Conservation (phyloP, 2,888 invertebrate genomes). For the Chrysolina americana region DNA sequence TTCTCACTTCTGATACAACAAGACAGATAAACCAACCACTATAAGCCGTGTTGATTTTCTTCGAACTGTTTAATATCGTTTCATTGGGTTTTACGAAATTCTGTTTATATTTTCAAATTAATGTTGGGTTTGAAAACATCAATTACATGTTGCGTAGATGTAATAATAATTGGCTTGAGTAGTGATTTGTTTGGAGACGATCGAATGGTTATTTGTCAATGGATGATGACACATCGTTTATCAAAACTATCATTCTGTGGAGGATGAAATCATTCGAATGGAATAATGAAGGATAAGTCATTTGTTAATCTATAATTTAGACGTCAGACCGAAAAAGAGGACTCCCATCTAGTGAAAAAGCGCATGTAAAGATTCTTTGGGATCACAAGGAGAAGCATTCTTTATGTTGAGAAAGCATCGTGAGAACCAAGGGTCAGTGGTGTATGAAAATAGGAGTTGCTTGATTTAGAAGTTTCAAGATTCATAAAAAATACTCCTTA, state of each 20-base stretch:
- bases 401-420: too few species aligned
- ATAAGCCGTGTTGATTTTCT: slow-evolving; percentile 22
- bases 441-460: too few species aligned
- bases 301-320: not conserved
- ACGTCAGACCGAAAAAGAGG: not conserved
- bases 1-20: slow-evolving; percentile 6
- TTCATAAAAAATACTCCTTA: too few species aligned
- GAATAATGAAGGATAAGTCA: not conserved
- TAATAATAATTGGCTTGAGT: slow-evolving; percentile 37
- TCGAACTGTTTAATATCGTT: slow-evolving; percentile 35
- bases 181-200: slow-evolving; percentile 36
- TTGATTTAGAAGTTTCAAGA: too few species aligned
- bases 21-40: slow-evolving; percentile 23
- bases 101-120: slow-evolving; percentile 36
- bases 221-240: slow-evolving; percentile 26
- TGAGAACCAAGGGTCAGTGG: too few species aligned
- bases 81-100: slow-evolving; percentile 43
- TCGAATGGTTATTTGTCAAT: slow-evolving; percentile 39
- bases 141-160: slow-evolving; percentile 39
- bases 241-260: not conserved
- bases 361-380: too few species aligned
- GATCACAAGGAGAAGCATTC: too few species aligned
- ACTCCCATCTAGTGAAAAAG: not conserved
- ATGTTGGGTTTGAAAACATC: slow-evolving; percentile 30
- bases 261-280: slow-evolving; percentile 10